Percentiles rank a stretch among this genome's conserved stretches.
Conservation (phyloP, 2,797 vertebrate species). For the Lutjanus campechanus region DNA sequence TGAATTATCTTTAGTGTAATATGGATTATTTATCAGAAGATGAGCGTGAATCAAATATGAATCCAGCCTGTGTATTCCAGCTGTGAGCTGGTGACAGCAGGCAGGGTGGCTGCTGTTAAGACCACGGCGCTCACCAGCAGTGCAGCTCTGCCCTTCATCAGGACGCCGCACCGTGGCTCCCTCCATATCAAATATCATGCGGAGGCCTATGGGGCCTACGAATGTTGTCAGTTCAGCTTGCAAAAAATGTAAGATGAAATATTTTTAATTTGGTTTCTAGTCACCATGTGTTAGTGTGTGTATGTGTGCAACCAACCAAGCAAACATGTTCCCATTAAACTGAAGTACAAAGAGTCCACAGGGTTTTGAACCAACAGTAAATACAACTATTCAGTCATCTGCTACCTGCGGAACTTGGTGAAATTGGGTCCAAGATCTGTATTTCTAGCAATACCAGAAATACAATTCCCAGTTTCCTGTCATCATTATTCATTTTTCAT, state of each 20-base stretch:
- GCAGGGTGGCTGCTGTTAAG: constrained; percentile 51
- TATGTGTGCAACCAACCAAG: neutral
- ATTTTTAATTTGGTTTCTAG: neutral
- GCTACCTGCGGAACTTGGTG: no score
- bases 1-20: constrained; percentile 61
- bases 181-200: constrained; percentile 31
- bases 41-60: constrained; percentile 58
- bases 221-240: neutral
- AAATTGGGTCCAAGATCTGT: no score
- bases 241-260: constrained; percentile 1
- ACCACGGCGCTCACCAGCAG: constrained; percentile 44
- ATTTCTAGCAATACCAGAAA: no score
- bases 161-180: constrained; percentile 13
- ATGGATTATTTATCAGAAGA: constrained; percentile 65
- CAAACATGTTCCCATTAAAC: neutral
- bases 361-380: neutral
- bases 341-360: no score
- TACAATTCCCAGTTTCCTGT: neutral
- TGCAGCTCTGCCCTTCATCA: constrained; percentile 47
- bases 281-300: no score
- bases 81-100: constrained; percentile 60
- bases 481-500: neutral
- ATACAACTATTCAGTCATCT: neutral
- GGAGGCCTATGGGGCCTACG: neutral
- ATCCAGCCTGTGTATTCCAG: constrained; percentile 55